A percentile compares a stretch with the other conserved stretches of the same genome.
phyloP scores from a whole-genome alignment of 2,797 vertebrate species.

The Spinus olivaceus region DNA sequence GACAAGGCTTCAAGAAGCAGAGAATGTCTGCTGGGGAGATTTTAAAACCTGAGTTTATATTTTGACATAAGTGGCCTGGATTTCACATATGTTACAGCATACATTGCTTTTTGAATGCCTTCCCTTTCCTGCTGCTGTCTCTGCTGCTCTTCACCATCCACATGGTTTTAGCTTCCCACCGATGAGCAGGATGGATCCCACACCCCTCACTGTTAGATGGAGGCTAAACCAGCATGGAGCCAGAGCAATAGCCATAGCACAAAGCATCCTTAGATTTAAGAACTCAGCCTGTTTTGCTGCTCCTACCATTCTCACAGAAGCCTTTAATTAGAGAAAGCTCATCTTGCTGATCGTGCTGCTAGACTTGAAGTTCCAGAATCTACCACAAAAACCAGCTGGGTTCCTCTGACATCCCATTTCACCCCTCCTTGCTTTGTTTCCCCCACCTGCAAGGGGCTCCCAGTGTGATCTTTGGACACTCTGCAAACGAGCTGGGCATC shows the following conservation, averaged over 20 bases:
- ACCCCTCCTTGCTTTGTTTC: background rate
- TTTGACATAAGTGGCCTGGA: background rate
- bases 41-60: background rate
- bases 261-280: background rate
- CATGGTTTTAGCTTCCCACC: background rate
- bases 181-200: background rate
- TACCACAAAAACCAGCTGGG: rapidly evolving
- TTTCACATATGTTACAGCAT: background rate
- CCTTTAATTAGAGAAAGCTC: background rate
- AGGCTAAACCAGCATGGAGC: background rate
- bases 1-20: background rate
- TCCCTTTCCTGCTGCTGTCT: background rate
- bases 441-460: background rate
- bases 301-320: background rate
- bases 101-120: background rate
- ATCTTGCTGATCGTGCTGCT: rapidly evolving
- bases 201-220: background rate
- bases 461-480: background rate
- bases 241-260: background rate
- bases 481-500: background rate
- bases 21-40: background rate
- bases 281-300: background rate
- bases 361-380: background rate
- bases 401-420: background rate
- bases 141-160: background rate